These are phyloP conservation scores for Sipha maydis DNA, from an alignment of 2,888 invertebrate species.

Conservation along the genomic window DNA sequence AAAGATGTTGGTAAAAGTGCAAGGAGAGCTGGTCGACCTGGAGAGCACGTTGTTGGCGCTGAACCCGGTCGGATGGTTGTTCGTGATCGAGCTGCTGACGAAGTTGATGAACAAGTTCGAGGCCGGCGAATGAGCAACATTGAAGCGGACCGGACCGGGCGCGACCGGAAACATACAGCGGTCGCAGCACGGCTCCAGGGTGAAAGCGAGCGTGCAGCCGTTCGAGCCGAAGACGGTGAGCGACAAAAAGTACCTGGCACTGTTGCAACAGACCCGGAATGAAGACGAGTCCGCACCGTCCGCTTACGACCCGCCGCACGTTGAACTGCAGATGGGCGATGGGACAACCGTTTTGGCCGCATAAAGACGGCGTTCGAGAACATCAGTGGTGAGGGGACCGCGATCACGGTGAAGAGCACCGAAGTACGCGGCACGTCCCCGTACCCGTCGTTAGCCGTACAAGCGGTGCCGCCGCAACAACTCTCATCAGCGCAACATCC, in stretches of 20 bases:
- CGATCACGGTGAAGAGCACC: constrained; percentile 31
- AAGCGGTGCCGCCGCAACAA: background rate
- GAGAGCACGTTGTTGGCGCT: constrained; percentile 77
- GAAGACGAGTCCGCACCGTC: no score
- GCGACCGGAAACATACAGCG: constrained; percentile 8
- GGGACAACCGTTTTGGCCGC: constrained; percentile 85
- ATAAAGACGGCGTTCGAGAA: constrained; percentile 84
- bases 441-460: background rate
- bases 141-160: constrained; percentile 64
- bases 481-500: background rate
- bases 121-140: constrained; percentile 64
- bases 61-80: constrained; percentile 70
- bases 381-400: background rate
- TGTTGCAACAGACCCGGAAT: no score
- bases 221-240: constrained; percentile 85
- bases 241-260: no score
- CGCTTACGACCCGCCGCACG: no score
- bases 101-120: constrained; percentile 72
- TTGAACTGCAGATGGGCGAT: constrained; percentile 92
- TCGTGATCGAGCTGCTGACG: constrained; percentile 77
- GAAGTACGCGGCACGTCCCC: background rate
- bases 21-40: constrained; percentile 79
- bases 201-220: constrained; percentile 66
- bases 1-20: constrained; percentile 79
- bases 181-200: background rate